A percentile compares a stretch with the other conserved stretches of the same genome.
Evolutionary conservation across 2,797 vertebrate species (phyloP).

Genomic region (Perodicticus potto): DNA sequence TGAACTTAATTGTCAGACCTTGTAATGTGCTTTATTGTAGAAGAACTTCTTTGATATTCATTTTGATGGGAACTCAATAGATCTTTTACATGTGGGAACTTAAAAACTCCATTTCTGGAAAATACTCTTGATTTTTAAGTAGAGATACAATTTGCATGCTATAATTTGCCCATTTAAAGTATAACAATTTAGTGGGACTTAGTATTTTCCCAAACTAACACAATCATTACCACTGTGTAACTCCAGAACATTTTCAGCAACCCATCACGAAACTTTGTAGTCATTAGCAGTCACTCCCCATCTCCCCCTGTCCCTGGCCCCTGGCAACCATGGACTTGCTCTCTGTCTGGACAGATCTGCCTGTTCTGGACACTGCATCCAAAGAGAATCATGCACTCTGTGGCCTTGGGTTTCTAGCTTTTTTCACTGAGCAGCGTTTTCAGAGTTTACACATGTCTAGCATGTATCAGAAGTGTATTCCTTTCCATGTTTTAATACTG

Average conservation of each 20-base stretch:
- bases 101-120: background rate
- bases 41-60: background rate
- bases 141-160: background rate
- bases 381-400: no score
- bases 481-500: background rate
- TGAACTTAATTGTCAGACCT: no score
- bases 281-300: background rate
- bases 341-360: background rate
- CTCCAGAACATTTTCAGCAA: background rate
- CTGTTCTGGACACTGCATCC: background rate
- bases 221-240: background rate
- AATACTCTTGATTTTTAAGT: background rate
- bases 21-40: background rate
- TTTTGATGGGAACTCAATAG: background rate
- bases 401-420: background rate
- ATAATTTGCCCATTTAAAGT: background rate
- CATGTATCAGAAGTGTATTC: background rate
- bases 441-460: background rate
- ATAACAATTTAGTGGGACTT: background rate
- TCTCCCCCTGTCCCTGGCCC: background rate
- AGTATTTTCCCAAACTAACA: background rate
- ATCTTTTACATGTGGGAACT: background rate
- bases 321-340: background rate
- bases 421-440: background rate
- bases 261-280: background rate